Evolutionary conservation across 1,140 invertebrate genomes (phyloP).

Genomic region (Cardiocondyla obscurior): DNA sequence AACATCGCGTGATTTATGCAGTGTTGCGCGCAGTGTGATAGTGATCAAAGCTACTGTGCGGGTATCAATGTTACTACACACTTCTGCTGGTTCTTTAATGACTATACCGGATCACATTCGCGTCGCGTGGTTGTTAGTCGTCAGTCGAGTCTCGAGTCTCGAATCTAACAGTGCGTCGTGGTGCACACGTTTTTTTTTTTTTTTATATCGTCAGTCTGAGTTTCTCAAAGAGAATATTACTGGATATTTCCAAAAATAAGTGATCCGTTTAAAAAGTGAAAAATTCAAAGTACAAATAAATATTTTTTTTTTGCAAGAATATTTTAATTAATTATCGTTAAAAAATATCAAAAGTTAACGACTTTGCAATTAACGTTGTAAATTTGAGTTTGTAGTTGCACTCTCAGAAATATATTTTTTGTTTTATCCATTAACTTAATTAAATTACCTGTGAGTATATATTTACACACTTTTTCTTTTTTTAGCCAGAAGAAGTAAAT

Average conservation of each 20-base stretch:
- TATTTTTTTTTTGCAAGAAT: background rate
- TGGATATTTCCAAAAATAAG: background rate
- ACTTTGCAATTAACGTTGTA: background rate
- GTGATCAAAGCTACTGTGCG: background rate
- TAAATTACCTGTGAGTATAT: background rate
- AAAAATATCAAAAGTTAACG: background rate
- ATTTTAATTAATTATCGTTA: background rate
- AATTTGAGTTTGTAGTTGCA: background rate
- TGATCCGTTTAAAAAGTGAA: background rate
- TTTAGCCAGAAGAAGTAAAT: background rate
- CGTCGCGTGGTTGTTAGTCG: conserved; percentile 25
- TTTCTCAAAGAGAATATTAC: background rate
- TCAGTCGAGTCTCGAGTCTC: conserved; percentile 24
- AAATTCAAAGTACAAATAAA: background rate
- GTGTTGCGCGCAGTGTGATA: background rate
- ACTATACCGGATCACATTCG: conserved; percentile 26
- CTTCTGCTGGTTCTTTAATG: conserved; percentile 17
- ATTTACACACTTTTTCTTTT: background rate
- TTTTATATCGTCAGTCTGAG: background rate
- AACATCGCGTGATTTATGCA: background rate
- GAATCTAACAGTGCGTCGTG: background rate
- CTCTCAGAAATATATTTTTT: background rate
- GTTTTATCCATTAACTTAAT: background rate
- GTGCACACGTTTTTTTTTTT: background rate
- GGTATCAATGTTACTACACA: conserved; percentile 3